Base-by-base conservation (phyloP, 2,113 vertebrate species). In the Mus musculus region DNA sequence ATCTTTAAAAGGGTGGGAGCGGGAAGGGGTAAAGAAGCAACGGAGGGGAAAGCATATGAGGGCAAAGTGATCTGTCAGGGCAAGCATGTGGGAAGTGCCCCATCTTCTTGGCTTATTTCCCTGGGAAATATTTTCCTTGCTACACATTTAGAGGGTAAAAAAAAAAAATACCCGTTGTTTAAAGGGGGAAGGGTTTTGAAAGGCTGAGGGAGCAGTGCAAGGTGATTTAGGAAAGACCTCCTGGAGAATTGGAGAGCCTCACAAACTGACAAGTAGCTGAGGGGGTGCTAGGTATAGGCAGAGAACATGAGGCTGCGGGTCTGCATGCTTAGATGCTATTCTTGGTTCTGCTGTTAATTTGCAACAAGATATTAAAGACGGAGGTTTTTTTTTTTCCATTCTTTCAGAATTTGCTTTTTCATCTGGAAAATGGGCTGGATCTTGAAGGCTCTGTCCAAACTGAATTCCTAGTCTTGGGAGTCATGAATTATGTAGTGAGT, bases 121-220 rank as follows among this genome's bases (percentile, higher is more conserved):
- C 42, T 65, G 73, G 59, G 20, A 76, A 90, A 65, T 63, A 63
- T 63, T 92, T 73, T 39, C 10, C 46, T 61, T 75, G 19, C 73
- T 69, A 84, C 39, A 86, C 56, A 92, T 95, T 93, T 96, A 78
- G 94, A 78, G 6, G 69, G 63, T 61, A 6, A 4, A 39, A 59
- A 72, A 91, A 59, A 52, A 59, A 72, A 91, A 52, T 82, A 90
- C 39, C 77, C 87, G 10, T 95, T 95, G 95, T 94, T 82, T 93
- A 89, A 46, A 89, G 33, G 39, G 54, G 73, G 16, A 61, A 63
- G 67, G 36, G 71, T 94, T 96, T 81, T 93, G 85, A 88, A 95
- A 92, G 75, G 71, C 59, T 67, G 72, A 65, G 96, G 78, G 49
- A 46, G 30, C 28, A 86, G 49, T 28, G 30, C 28, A 85, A 67